phyloP scores from a whole-genome alignment of 2,888 invertebrate genomes.

The Stenodema calcarata region DNA sequence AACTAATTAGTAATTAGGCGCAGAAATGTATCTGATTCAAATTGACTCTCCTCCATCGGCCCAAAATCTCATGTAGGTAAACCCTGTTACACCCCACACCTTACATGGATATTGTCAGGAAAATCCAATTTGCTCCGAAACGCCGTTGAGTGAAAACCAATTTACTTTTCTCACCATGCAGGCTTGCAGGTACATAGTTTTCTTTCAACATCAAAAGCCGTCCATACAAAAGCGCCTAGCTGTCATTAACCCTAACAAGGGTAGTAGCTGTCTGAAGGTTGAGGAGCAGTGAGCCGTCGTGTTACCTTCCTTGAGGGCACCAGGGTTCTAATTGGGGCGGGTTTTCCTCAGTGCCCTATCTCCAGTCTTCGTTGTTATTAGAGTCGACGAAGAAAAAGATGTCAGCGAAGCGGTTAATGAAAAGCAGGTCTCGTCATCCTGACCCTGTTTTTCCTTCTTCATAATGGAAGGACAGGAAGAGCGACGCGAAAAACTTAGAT shows the following conservation, averaged over 20 bases:
- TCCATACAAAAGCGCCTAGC: not conserved
- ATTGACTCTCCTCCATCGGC: too few relatives aligned
- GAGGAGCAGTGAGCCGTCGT: not conserved
- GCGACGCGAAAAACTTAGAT: not conserved
- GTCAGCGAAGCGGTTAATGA: not conserved
- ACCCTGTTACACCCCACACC: too few relatives aligned
- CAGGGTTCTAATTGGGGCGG: not conserved
- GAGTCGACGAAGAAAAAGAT: not conserved
- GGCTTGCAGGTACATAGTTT: not conserved
- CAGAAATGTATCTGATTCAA: too few relatives aligned
- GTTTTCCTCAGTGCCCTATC: not conserved
- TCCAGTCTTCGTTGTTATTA: not conserved
- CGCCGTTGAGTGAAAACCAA: not conserved
- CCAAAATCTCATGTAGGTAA: too few relatives aligned
- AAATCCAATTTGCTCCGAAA: not conserved
- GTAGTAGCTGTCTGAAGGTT: not conserved
- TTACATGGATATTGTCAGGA: not conserved
- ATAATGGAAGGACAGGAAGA: not conserved
- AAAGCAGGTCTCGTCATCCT: not conserved
- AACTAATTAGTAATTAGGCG: too few relatives aligned
- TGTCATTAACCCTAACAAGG: not conserved
- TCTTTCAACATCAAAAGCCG: not conserved
- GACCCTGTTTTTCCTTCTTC: not conserved
- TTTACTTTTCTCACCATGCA: not conserved
- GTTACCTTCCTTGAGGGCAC: not conserved